A percentile compares a stretch with the other conserved stretches of the same genome.
Evolutionary conservation across 2,113 vertebrate species (phyloP).

Genomic region (Cettia cetti): DNA sequence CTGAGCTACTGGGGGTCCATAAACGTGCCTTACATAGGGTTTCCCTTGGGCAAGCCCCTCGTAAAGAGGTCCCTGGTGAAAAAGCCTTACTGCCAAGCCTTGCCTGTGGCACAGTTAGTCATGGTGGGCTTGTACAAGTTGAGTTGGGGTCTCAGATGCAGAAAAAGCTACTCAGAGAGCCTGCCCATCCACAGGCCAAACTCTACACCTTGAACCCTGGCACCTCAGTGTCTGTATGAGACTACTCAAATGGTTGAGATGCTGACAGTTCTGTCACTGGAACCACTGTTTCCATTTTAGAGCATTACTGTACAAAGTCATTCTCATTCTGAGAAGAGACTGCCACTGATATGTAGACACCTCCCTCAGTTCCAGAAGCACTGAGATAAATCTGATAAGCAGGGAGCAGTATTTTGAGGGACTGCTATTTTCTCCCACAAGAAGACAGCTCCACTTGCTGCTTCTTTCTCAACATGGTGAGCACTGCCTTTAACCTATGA

Average conservation of each 20-base stretch:
- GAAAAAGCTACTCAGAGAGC: background rate
- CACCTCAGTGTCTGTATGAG: background rate
- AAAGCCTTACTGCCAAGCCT: background rate
- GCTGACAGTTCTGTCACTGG: background rate
- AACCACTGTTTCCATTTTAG: background rate
- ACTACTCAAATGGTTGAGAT: rapidly evolving
- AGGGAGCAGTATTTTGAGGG: background rate
- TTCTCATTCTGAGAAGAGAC: background rate
- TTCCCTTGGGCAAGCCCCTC: background rate
- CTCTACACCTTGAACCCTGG: background rate
- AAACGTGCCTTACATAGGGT: background rate
- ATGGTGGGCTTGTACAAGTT: background rate
- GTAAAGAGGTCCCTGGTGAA: background rate
- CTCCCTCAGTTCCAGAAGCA: background rate
- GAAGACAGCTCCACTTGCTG: background rate
- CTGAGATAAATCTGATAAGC: background rate
- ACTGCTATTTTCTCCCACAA: background rate
- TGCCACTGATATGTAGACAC: background rate
- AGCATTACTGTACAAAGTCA: background rate
- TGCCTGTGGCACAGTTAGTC: background rate
- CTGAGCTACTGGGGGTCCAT: background rate
- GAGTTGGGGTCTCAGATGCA: rapidly evolving
- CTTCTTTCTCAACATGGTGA: background rate
- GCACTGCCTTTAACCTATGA: background rate
- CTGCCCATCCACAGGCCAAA: background rate